Base-by-base conservation (phyloP, 2,888 invertebrate genomes). In the Periphyllus acericola region DNA sequence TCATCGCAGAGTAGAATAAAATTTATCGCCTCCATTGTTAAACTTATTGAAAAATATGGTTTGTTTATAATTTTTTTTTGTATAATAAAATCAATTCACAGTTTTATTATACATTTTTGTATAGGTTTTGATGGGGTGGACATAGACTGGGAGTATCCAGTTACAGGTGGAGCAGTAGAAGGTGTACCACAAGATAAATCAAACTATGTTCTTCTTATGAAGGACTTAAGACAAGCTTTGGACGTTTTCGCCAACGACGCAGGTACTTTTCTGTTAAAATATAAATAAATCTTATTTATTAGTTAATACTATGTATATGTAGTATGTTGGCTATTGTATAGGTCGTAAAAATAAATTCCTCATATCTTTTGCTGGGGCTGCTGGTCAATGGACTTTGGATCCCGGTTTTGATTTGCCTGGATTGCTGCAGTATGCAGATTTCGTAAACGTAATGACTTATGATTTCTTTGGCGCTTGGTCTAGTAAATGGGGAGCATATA, bases 401-500 rank as follows among this genome's bases (percentile, higher is more conserved):
- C 88, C 89, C 1, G 89, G 89, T 46, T 89, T 88, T 36, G 89
- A 89, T 55, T 71, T 89, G 55, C 89, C 89, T 19, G 89, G 82
- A 5, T 68, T 89, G 71, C 68, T 89, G 1, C 84, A 89, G 40
- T 88, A 89, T 55, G 89, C 89, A 11, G 89, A 89, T 40, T 89
- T 87, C n/a, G 89, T 82, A 14, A 89, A 89, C 76, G 87, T 89
- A 17, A 89, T 89, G 89, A 85, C 89, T 17, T 89, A 89, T 72
- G 89, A 89, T 80, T 89, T 87, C 36, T 89, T 89, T 83, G 89
- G 89, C 4, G 89, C 89, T 25, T 89, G 89, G 89, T 83, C 82
- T 6, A 89, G 89, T 72, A 87, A 89, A 60, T 89, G 89, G 89
- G 89, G 89, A 3, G 89, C 89, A n/a, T 89, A 89, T 72, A 89